Conservation (phyloP, 1,140 invertebrate genomes). For the Mya arenaria region DNA sequence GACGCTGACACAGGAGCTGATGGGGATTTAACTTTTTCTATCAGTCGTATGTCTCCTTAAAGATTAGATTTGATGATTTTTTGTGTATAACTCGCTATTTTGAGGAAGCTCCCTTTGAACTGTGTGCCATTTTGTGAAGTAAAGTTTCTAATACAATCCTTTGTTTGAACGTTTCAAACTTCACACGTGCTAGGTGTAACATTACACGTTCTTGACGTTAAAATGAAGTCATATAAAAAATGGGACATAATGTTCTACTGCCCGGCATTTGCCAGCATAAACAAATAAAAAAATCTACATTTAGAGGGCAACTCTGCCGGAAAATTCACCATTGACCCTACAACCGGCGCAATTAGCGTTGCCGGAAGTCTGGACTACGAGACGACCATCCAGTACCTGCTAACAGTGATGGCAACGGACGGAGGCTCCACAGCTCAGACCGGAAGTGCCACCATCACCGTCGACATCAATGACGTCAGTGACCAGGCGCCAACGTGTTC, state of each 20-base stretch:
- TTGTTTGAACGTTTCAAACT: too few relatives aligned
- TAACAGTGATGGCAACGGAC: conserved; percentile 61
- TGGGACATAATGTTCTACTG: too few relatives aligned
- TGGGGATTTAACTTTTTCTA: conserved; percentile 57
- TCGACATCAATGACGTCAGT: conserved; percentile 62
- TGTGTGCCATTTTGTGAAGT: too few relatives aligned
- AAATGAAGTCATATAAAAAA: too few relatives aligned
- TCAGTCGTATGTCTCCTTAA: conserved; percentile 59
- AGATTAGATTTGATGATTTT: too few relatives aligned
- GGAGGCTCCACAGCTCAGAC: conserved; percentile 38
- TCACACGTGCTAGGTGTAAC: too few relatives aligned
- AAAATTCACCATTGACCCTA: conserved; percentile 57
- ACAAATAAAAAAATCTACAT: too few relatives aligned
- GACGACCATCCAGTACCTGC: conserved; percentile 14
- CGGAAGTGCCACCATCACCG: conserved; percentile 45
- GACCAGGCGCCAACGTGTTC: conserved; percentile 65
- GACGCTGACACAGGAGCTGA: conserved; percentile 60
- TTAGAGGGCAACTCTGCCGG: conserved; percentile 56
- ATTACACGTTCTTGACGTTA: too few relatives aligned
- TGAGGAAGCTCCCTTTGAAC: too few relatives aligned
- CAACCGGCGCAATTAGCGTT: conserved; percentile 49
- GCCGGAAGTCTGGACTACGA: conserved; percentile 49
- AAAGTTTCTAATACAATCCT: too few relatives aligned
- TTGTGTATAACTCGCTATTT: too few relatives aligned
- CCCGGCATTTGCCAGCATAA: too few relatives aligned